Conservation (phyloP, 2,888 invertebrate species). For the Limnephilus marmoratus region DNA sequence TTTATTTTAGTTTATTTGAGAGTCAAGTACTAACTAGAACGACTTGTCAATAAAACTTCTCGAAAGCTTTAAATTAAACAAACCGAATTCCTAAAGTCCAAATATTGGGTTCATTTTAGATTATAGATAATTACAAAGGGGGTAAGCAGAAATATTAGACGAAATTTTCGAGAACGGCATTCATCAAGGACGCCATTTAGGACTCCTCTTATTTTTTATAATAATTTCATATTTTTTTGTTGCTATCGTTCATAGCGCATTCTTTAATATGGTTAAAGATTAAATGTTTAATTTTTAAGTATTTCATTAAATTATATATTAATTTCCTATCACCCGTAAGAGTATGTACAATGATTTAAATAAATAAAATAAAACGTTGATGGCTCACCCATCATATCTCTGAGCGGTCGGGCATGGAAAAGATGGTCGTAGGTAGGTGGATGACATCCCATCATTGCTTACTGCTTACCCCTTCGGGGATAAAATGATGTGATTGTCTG, state of each 20-base stretch:
- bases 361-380: neutral
- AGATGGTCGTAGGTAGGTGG: slow-evolving; percentile 44
- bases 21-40: neutral
- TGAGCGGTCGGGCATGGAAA: slow-evolving; percentile 43
- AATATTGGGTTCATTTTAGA: too few species aligned
- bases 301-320: neutral
- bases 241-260: neutral
- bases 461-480: slow-evolving; percentile 49
- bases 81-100: too few species aligned
- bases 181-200: neutral
- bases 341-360: neutral
- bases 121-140: neutral
- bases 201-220: neutral
- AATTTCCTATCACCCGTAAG: neutral
- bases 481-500: slow-evolving; percentile 18
- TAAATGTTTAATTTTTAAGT: neutral
- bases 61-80: too few species aligned
- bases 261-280: neutral
- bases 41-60: neutral
- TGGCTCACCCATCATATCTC: slow-evolving; percentile 49
- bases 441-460: slow-evolving; percentile 45
- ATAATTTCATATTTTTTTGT: neutral
- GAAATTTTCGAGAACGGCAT: neutral
- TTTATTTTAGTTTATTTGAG: too few species aligned
- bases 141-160: neutral